Evolutionary conservation across 2,797 vertebrate genomes (phyloP).

Genomic region (Luscinia luscinia): DNA sequence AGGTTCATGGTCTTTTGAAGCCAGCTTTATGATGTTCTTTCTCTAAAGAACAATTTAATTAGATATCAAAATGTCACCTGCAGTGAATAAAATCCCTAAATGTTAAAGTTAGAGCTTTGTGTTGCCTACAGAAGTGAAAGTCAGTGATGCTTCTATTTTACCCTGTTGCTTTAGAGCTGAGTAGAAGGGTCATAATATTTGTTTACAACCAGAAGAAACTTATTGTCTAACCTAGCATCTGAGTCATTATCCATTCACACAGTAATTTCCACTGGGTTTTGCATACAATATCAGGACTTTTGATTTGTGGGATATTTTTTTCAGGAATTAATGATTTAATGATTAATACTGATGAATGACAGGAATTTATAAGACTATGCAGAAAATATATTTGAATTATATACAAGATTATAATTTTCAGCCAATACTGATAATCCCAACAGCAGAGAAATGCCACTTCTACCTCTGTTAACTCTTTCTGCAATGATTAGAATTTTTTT

Average conservation of each 20-base stretch:
- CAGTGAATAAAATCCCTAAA: constrained; percentile 46
- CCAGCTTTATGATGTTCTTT: constrained; percentile 42
- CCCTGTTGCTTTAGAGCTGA: not conserved
- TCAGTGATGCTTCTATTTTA: not conserved
- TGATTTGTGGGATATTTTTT: not conserved
- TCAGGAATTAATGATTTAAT: not conserved
- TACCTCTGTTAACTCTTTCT: not conserved
- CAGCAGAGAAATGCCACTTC: not conserved
- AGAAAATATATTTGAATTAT: not conserved
- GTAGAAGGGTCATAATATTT: not conserved
- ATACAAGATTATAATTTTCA: not conserved
- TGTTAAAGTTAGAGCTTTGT: not conserved
- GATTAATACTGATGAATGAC: not conserved
- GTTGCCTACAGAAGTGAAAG: not conserved
- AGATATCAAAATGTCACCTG: constrained; percentile 57
- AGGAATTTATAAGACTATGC: not conserved
- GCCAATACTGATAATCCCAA: not conserved
- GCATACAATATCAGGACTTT: not conserved
- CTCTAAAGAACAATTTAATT: constrained; percentile 58
- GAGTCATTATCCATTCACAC: not conserved
- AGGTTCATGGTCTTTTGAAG: constrained; percentile 39
- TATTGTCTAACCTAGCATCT: not conserved
- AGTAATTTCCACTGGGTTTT: not conserved
- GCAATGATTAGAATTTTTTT: not conserved
- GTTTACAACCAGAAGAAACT: not conserved